Base-by-base conservation (phyloP, 2,888 invertebrate species). In the Ophraella communa region DNA sequence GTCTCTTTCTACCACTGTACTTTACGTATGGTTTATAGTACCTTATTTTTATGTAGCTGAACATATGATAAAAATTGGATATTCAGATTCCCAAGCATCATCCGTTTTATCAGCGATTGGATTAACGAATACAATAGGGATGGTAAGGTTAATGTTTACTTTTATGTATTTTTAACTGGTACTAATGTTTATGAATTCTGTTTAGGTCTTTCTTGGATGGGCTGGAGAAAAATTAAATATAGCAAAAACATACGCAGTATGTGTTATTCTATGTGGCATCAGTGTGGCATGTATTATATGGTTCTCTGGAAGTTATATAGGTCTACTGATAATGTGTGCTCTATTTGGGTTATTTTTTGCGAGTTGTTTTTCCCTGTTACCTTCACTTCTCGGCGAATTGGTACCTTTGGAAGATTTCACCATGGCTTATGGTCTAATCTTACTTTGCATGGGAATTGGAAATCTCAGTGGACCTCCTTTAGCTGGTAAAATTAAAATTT, bases 11-110 rank as follows among this genome's bases (percentile, higher is more conserved):
- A 96, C 96, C 66, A 89, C 95, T 69, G 85, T 96, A 55, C 86
- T 97, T 51, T 97, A 96, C 82, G 89, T 92, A 74, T 96, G 95
- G 93, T 94, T 93, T 81, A 96, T 97, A 76, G 93, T 97, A 57
- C 95, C 96, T 10, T 97, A 97, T 83, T 93, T 97, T 79, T 97
- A 95, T 82, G 85, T 96, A 64, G 92, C 93, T 52, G 95, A 96
- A 76, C 91, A 93, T 79, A 90, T 94, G 84, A 87, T 87, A 21
- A 86, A 87, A 2, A 66, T 68, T 24, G 89, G 89, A 0, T 92
- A 91, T 72, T 85, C 84, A 1, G 90, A 93, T 70, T 85, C 88
- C 27, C 88, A 90, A 55, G 90, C 91, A 2, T 93, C 95, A 3
- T 87, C 88, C 64, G 87, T 96, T 71, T 86, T 96, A 68, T 93